Base-by-base conservation (phyloP, 2,113 vertebrate species). In the Mesitornis unicolor region DNA sequence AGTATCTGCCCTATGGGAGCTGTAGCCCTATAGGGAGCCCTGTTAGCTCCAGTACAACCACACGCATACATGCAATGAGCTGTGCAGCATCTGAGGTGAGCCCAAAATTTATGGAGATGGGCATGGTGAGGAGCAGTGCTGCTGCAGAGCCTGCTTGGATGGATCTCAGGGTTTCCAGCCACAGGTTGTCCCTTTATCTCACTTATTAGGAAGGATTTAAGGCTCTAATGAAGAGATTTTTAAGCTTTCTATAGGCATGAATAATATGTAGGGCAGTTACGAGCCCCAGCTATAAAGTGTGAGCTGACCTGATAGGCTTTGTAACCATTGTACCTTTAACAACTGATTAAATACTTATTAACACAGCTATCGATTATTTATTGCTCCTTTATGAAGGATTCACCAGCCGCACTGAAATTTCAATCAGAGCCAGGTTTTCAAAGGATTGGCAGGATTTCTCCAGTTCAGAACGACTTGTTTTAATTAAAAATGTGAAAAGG, bases 261-360 rank as follows among this genome's bases (percentile, higher is more conserved):
- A 93, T 95, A 82, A 78, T 85, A 48, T 4, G 28, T 57, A 73
- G 90, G 74, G 43, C 78, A 91, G 82, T 85, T 90, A 59, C 0
- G 8, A 93, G 88, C n/a, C 78, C 26, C 57, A 36, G 82, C 67
- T 48, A 89, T 95, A 79, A 93, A 76, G 48, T 33, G 4, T 56
- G 2, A 11, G n/a, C 82, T 96, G 95, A 80, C 74, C 90, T 40
- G 36, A 56, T 43, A 73, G 90, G 64, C 57, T 93, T 47, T 50
- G 75, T 93, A 80, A 76, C 78, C 35, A 4, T n/a, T 63, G 53
- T 56, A 63, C 73, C 82, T 96, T 88, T 92, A 95, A 79, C 90
- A 83, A 76, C 70, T 91, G 75, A 92, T 96, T 85, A 94, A 96
- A 87, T 82, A 67, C 84, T 90, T 85, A 61, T 56, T 97, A 80